A percentile compares a stretch with the other conserved stretches of the same genome.
Evolutionary conservation across 2,888 invertebrate genomes (phyloP).

Genomic region (Conchocele bisecta): DNA sequence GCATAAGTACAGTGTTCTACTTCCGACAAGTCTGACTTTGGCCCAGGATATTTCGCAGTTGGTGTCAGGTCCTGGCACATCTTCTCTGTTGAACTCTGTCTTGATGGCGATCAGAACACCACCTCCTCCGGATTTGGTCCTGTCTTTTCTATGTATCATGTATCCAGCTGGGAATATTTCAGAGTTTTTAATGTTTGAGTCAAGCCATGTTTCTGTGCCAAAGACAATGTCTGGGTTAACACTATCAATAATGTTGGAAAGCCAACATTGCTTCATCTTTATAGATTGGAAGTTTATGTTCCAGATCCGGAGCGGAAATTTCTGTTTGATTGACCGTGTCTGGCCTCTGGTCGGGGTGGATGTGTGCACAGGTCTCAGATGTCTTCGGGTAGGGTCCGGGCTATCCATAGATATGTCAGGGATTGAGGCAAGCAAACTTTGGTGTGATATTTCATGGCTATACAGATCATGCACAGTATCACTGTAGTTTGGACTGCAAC

Average conservation of each 20-base stretch:
- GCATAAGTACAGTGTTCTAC: neutral
- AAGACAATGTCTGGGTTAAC: slow-evolving; percentile 5
- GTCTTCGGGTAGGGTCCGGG: too few species aligned
- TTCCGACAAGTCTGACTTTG: neutral
- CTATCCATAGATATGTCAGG: too few species aligned
- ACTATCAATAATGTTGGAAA: slow-evolving; percentile 4
- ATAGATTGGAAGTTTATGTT: slow-evolving; percentile 12
- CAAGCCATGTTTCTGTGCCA: slow-evolving; percentile 11
- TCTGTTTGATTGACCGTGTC: too few species aligned
- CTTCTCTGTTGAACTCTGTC: neutral
- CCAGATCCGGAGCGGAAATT: neutral
- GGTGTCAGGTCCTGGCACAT: slow-evolving; percentile 2
- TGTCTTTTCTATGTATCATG: slow-evolving; percentile 5
- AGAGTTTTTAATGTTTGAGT: neutral
- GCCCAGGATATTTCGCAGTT: slow-evolving; percentile 13
- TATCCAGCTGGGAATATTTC: slow-evolving; percentile 5
- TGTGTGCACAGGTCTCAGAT: too few species aligned
- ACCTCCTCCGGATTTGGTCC: neutral
- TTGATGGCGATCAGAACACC: slow-evolving; percentile 12
- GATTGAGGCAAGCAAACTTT: too few species aligned
- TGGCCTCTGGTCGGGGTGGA: too few species aligned
- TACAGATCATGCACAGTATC: too few species aligned
- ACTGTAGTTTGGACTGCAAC: too few species aligned
- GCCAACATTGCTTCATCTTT: slow-evolving; percentile 2
- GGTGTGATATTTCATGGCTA: too few species aligned